Evolutionary conservation across 2,888 invertebrate species (phyloP).

Genomic region (Drosophila anceps): DNA sequence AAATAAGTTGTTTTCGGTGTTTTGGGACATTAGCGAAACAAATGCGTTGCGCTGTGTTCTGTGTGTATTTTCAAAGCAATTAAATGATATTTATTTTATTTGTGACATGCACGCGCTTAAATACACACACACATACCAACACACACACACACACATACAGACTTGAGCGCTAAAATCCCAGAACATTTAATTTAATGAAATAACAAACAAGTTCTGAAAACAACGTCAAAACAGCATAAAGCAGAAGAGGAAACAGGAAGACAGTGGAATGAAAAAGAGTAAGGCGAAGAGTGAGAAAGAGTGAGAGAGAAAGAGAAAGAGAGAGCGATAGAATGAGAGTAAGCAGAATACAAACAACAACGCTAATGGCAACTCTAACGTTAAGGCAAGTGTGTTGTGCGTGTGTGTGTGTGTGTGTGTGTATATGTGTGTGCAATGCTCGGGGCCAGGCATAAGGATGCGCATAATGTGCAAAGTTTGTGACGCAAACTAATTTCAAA

Average conservation of each 20-base stretch:
- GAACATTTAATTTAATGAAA: slow-evolving; percentile 79
- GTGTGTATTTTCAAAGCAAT: slow-evolving; percentile 66
- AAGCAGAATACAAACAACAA: slow-evolving; percentile 30
- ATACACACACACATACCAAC: slow-evolving; percentile 19
- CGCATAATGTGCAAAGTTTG: slow-evolving; percentile 82
- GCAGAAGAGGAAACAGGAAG: slow-evolving; percentile 21
- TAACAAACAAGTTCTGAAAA: slow-evolving; percentile 71
- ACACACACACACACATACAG: slow-evolving; percentile 2
- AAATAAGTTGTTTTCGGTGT: slow-evolving; percentile 40
- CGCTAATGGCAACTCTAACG: slow-evolving; percentile 77
- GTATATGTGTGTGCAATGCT: slow-evolving; percentile 42
- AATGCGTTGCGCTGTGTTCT: slow-evolving; percentile 31
- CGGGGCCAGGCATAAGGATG: slow-evolving; percentile 70
- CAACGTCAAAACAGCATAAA: slow-evolving; percentile 67
- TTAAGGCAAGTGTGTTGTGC: slow-evolving; percentile 44
- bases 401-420: slow-evolving; percentile 14
- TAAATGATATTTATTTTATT: slow-evolving; percentile 71
- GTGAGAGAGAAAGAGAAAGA: neutral
- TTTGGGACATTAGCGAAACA: slow-evolving; percentile 50
- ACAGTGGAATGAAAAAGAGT: slow-evolving; percentile 9
- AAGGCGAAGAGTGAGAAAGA: neutral
- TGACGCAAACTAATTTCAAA: slow-evolving; percentile 83
- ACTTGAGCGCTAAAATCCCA: slow-evolving; percentile 50
- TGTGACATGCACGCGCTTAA: slow-evolving; percentile 47
- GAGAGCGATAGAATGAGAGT: neutral